These are phyloP conservation scores for Amiota communis DNA, from an alignment of 2,888 invertebrate genomes.

Conservation along the genomic window DNA sequence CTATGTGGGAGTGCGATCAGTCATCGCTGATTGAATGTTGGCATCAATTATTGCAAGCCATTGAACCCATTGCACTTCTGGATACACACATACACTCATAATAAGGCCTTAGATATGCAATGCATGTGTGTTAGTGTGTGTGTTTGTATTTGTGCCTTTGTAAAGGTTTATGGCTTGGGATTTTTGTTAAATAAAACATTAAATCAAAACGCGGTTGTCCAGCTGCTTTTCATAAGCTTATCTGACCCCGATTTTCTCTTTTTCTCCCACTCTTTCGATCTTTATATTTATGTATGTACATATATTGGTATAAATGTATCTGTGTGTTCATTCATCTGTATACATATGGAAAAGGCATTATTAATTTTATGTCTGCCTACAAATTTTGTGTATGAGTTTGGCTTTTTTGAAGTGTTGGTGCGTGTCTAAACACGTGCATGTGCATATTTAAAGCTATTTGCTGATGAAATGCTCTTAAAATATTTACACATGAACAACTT, in stretches of 20 bases:
- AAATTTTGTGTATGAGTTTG: slow-evolving; percentile 6
- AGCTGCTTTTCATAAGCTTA: neutral
- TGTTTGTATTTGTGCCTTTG: neutral
- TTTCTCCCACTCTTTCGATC: neutral
- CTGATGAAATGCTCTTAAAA: slow-evolving; percentile 15
- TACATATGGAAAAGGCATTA: slow-evolving; percentile 8
- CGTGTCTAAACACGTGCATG: slow-evolving; percentile 29
- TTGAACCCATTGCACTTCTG: slow-evolving; percentile 15
- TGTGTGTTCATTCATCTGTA: slow-evolving; percentile 2
- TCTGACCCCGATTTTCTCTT: too few species aligned
- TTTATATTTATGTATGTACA: neutral
- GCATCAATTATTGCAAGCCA: slow-evolving; percentile 24
- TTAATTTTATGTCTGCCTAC: slow-evolving; percentile 10
- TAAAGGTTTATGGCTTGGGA: slow-evolving; percentile 20
- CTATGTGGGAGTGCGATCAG: slow-evolving; percentile 13
- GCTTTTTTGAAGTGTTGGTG: slow-evolving; percentile 31
- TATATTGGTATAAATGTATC: neutral
- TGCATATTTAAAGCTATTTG: slow-evolving; percentile 25
- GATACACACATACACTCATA: too few species aligned
- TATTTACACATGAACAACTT: slow-evolving; percentile 14
- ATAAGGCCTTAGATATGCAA: too few species aligned
- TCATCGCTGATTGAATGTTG: slow-evolving; percentile 8
- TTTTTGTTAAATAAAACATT: slow-evolving; percentile 30
- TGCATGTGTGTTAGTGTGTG: neutral
- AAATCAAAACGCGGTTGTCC: slow-evolving; percentile 18